Percentiles rank a stretch among this genome's conserved stretches.
These are phyloP conservation scores for Fregetta grallaria DNA, from an alignment of 2,113 vertebrate genomes.

Conservation along the genomic window DNA sequence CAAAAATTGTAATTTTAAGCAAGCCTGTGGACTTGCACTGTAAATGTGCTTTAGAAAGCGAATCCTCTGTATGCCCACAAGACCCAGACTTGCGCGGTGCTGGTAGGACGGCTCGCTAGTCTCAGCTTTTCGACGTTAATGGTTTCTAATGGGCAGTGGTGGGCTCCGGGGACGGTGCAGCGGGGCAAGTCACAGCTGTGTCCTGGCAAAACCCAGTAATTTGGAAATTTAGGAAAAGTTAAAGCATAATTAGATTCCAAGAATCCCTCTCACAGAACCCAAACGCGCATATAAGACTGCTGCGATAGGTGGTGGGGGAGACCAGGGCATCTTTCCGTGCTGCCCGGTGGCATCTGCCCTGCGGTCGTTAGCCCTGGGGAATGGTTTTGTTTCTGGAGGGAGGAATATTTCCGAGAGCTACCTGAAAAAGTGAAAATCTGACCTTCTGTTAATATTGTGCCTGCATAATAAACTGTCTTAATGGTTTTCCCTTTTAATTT, in stretches of 20 bases:
- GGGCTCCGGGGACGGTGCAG: fast-evolving
- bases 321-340: not conserved
- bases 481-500: not conserved
- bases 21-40: not conserved
- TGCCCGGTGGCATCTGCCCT: not conserved
- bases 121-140: fast-evolving
- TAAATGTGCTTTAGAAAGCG: not conserved
- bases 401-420: not conserved
- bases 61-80: not conserved
- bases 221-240: not conserved
- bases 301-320: not conserved
- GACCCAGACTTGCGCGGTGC: not conserved
- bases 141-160: not conserved
- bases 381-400: not conserved
- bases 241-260: not conserved
- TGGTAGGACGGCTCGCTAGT: not conserved
- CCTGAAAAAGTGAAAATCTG: fast-evolving
- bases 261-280: not conserved
- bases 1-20: not conserved
- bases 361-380: fast-evolving
- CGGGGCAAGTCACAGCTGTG: not conserved
- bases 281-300: fast-evolving
- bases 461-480: not conserved
- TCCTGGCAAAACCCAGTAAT: not conserved
- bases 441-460: not conserved